Evolutionary conservation across 2,113 vertebrate species (phyloP).

Genomic region (Labeo catla): DNA sequence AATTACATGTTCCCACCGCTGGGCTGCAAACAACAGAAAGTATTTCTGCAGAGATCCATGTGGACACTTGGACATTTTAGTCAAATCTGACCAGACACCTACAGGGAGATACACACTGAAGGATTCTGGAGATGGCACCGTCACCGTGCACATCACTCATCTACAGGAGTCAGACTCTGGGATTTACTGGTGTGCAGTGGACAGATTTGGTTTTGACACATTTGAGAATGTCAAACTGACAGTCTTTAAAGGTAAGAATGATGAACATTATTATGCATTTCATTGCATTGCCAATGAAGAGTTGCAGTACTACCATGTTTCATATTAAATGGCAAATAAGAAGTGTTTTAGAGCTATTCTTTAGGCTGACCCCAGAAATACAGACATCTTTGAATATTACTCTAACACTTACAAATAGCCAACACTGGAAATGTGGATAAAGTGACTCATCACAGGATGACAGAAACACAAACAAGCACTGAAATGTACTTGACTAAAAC

Average conservation of each 20-base stretch:
- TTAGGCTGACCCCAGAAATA: background rate
- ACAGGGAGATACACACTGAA: background rate
- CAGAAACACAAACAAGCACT: background rate
- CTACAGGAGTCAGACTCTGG: slow-evolving; percentile 27
- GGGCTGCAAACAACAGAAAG: background rate
- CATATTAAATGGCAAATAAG: background rate
- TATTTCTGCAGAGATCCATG: slow-evolving; percentile 38
- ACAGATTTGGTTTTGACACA: background rate
- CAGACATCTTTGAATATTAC: background rate
- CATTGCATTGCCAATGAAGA: background rate
- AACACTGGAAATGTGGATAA: background rate
- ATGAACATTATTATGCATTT: background rate
- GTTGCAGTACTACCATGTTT: background rate
- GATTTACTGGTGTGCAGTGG: slow-evolving; percentile 18
- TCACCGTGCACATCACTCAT: background rate
- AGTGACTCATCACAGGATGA: background rate
- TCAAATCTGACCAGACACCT: background rate
- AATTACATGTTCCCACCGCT: background rate
- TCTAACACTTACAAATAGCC: background rate
- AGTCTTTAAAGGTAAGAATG: slow-evolving; percentile 1
- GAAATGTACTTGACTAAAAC: background rate
- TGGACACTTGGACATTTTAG: background rate
- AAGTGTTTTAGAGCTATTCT: background rate
- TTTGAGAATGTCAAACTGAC: background rate
- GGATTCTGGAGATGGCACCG: background rate